phyloP scores from a whole-genome alignment of 2,888 invertebrate genomes.

The Spilosoma lubricipeda region DNA sequence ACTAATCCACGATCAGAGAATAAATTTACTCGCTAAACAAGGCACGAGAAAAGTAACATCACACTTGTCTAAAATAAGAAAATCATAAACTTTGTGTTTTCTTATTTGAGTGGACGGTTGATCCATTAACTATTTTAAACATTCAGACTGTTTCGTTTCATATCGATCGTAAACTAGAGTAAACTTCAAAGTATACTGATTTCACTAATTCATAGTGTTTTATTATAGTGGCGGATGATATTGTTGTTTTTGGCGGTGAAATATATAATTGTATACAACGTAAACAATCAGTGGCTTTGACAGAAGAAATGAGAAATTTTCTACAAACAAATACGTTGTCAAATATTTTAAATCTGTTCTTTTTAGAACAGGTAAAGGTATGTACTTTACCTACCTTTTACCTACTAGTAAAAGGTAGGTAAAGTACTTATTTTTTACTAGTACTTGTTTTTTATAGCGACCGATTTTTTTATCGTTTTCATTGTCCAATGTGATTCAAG shows the following conservation, averaged over 20 bases:
- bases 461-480: too few species aligned
- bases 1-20: not conserved
- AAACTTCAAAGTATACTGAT: conserved; percentile 42
- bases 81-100: not conserved
- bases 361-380: too few species aligned
- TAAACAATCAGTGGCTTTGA: not conserved
- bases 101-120: not conserved
- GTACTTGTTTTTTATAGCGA: too few species aligned
- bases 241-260: conserved; percentile 1
- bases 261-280: not conserved
- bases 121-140: conserved; percentile 5
- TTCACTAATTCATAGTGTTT: conserved; percentile 14
- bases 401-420: too few species aligned
- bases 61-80: not conserved
- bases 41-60: not conserved
- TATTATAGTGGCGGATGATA: conserved; percentile 4
- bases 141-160: conserved; percentile 11
- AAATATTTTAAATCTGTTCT: not conserved
- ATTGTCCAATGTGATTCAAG: too few species aligned
- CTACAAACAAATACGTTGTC: not conserved
- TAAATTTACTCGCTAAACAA: not conserved
- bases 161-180: conserved; percentile 37
- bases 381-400: too few species aligned
- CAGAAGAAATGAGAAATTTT: not conserved
- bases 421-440: too few species aligned